Evolutionary conservation across 2,888 invertebrate genomes (phyloP).

Genomic region (Polietes domitor): DNA sequence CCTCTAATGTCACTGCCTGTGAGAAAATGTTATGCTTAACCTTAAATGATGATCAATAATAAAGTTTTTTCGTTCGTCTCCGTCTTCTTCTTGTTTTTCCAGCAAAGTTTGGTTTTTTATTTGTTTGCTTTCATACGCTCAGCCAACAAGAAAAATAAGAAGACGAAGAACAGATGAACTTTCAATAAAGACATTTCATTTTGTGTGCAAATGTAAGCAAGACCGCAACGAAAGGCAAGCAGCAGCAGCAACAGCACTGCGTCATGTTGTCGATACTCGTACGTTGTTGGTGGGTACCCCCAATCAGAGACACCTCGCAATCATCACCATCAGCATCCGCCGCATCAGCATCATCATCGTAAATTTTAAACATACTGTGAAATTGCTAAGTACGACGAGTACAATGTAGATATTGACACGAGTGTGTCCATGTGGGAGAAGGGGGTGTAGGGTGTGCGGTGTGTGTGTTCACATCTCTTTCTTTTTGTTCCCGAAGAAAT

Average conservation of each 20-base stretch:
- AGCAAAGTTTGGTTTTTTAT: conserved; percentile 3
- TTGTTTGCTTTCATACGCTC: conserved; percentile 11
- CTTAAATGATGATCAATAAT: conserved; percentile 59
- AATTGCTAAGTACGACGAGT: conserved; percentile 14
- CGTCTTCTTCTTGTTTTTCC: conserved; percentile 1
- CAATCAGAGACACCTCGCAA: conserved; percentile 8
- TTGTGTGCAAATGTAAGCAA: background rate
- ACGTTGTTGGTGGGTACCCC: background rate
- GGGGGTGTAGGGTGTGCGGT: no score
- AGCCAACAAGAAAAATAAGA: conserved; percentile 31
- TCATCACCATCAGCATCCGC: background rate
- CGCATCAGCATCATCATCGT: conserved; percentile 1
- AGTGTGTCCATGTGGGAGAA: no score
- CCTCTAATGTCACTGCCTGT: conserved; percentile 15
- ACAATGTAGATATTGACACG: background rate
- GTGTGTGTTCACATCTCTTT: no score
- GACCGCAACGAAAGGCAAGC: background rate
- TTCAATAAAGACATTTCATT: conserved; percentile 56
- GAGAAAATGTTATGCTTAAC: conserved; percentile 44
- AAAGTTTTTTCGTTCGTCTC: conserved; percentile 51
- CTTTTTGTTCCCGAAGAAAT: background rate
- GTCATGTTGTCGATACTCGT: background rate
- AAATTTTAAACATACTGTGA: conserved; percentile 31
- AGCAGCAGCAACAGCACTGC: background rate
- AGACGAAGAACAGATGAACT: conserved; percentile 41